phyloP scores from a whole-genome alignment of 2,888 invertebrate genomes.

The Chrysotoxum bicinctum region DNA sequence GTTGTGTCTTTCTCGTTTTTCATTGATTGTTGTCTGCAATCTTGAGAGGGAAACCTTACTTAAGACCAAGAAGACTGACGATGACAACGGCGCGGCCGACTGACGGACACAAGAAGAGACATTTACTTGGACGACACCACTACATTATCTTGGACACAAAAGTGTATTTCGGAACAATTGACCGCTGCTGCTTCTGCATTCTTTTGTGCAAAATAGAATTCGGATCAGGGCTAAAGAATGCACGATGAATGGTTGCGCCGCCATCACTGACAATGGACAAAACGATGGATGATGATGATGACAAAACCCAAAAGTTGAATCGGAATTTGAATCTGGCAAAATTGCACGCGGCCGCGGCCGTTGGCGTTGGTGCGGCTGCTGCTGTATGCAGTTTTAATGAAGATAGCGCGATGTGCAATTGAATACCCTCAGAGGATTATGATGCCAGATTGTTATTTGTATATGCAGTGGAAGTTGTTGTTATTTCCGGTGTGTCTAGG shows the following conservation, averaged over 20 bases:
- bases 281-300: slow-evolving; percentile 38
- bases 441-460: slow-evolving; percentile 24
- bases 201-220: slow-evolving; percentile 17
- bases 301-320: slow-evolving; percentile 12
- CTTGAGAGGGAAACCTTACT: slow-evolving; percentile 66
- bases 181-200: slow-evolving; percentile 41
- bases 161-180: slow-evolving; percentile 61
- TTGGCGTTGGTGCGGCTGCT: neutral
- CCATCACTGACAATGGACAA: slow-evolving; percentile 25
- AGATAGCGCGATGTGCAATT: slow-evolving; percentile 65
- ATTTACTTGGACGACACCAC: slow-evolving; percentile 1
- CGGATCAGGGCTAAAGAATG: neutral
- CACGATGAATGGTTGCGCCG: neutral
- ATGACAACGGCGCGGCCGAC: neutral
- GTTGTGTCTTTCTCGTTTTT: neutral
- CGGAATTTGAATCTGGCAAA: slow-evolving; percentile 11
- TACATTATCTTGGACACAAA: slow-evolving; percentile 22
- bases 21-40: slow-evolving; percentile 49
- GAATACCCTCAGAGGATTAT: slow-evolving; percentile 69
- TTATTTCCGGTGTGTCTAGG: slow-evolving; percentile 63
- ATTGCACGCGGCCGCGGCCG: slow-evolving; percentile 16
- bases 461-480: slow-evolving; percentile 48
- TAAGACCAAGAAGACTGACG: slow-evolving; percentile 33
- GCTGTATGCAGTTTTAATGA: slow-evolving; percentile 66
- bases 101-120: neutral